A percentile compares a stretch with the other conserved stretches of the same genome.
Evolutionary conservation across 2,888 invertebrate species (phyloP).

Genomic region (Pristionchus exspectatus): DNA sequence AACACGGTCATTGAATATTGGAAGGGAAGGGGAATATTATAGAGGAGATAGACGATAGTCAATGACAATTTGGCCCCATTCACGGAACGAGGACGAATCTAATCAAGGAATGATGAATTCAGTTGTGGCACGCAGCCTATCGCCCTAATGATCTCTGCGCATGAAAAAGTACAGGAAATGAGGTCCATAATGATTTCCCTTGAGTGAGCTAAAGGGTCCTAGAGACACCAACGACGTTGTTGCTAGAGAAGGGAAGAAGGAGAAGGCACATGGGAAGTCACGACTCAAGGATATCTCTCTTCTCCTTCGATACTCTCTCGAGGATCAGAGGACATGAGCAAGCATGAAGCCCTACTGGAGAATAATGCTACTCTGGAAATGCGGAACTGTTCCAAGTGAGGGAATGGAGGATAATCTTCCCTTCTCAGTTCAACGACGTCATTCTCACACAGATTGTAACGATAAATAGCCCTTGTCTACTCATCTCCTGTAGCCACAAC

Average conservation of each 20-base stretch:
- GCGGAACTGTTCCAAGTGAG: constrained; percentile 35
- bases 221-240: neutral
- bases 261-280: neutral
- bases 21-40: neutral
- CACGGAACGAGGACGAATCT: constrained; percentile 5
- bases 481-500: neutral
- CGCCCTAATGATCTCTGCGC: neutral
- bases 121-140: neutral
- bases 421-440: neutral
- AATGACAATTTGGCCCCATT: constrained; percentile 34
- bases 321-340: neutral
- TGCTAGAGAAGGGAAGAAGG: neutral
- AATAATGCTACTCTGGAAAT: neutral
- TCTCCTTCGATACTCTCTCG: neutral
- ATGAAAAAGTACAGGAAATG: constrained; percentile 43
- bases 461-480: neutral
- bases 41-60: neutral
- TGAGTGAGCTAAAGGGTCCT: neutral
- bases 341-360: neutral
- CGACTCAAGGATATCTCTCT: neutral
- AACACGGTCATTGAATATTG: neutral
- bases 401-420: neutral
- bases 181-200: neutral
- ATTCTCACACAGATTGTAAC: neutral
- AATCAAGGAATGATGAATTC: constrained; percentile 23